Evolutionary conservation across 2,888 invertebrate genomes (phyloP).

Genomic region (Eumacrocentrus americanus): DNA sequence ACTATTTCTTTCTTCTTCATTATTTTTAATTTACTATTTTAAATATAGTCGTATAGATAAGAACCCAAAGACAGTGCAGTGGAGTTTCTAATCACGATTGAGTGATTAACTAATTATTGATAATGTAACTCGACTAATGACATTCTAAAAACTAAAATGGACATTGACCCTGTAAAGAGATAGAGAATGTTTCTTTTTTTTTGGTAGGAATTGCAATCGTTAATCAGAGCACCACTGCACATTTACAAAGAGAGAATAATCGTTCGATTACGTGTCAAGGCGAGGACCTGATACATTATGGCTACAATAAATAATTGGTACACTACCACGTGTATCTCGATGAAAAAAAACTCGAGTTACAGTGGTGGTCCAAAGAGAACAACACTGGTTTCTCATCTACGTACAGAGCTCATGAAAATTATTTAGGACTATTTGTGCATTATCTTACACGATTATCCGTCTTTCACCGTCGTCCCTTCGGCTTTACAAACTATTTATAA

Average conservation of each 20-base stretch:
- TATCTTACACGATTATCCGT: constrained; percentile 15
- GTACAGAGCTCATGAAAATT: neutral
- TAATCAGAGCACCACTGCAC: neutral
- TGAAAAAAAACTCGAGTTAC: neutral
- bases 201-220: neutral
- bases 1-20: neutral
- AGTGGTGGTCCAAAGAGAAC: constrained; percentile 1
- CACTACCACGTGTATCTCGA: constrained; percentile 4
- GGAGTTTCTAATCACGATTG: neutral
- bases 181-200: neutral
- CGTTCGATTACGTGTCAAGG: neutral
- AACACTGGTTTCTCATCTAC: neutral
- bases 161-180: neutral
- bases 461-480: neutral
- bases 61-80: neutral
- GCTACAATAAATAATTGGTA: constrained; percentile 24
- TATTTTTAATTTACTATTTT: neutral
- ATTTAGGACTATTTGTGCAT: constrained; percentile 15
- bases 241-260: neutral
- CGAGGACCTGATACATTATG: constrained; percentile 1
- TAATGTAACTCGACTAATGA: neutral
- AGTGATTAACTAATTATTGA: neutral
- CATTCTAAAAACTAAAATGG: neutral
- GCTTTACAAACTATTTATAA: constrained; percentile 20
- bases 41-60: neutral